Percentiles rank a stretch among this genome's conserved stretches.
Evolutionary conservation across 2,797 vertebrate genomes (phyloP).

Genomic region (Leuciscus waleckii): DNA sequence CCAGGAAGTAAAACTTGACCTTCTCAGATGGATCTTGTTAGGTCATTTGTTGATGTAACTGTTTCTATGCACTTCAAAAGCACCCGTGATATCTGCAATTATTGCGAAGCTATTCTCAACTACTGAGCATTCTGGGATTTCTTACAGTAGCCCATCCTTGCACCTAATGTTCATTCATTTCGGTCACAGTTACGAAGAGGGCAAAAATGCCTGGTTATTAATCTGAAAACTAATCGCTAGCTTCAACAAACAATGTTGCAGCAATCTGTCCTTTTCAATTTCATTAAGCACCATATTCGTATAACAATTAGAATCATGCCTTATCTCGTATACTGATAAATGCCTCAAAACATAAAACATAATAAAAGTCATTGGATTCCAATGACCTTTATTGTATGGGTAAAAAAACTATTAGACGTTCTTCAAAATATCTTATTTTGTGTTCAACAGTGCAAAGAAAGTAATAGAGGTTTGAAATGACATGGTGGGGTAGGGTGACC

Average conservation of each 20-base stretch:
- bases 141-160: not conserved
- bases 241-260: not conserved
- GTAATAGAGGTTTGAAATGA: not conserved
- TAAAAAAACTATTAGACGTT: not conserved
- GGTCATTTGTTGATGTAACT: constrained; percentile 75
- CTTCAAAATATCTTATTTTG: not conserved
- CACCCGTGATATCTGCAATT: constrained; percentile 69
- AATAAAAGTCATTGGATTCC: not conserved
- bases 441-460: not conserved
- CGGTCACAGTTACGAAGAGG: not conserved
- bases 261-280: not conserved
- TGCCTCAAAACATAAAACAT: not conserved
- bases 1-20: constrained; percentile 65
- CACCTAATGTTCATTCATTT: not conserved
- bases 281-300: not conserved
- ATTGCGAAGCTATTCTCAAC: constrained; percentile 4
- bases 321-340: not conserved
- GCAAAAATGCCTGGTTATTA: not conserved
- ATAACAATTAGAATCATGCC: not conserved
- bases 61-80: constrained; percentile 70
- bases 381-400: not conserved
- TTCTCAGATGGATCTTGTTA: constrained; percentile 68
- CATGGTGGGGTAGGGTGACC: not conserved
- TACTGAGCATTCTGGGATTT: constrained; percentile 10
- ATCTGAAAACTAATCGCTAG: not conserved